Evolutionary conservation across 2,797 vertebrate species (phyloP).

Genomic region (Percopsis omiscomaycus): DNA sequence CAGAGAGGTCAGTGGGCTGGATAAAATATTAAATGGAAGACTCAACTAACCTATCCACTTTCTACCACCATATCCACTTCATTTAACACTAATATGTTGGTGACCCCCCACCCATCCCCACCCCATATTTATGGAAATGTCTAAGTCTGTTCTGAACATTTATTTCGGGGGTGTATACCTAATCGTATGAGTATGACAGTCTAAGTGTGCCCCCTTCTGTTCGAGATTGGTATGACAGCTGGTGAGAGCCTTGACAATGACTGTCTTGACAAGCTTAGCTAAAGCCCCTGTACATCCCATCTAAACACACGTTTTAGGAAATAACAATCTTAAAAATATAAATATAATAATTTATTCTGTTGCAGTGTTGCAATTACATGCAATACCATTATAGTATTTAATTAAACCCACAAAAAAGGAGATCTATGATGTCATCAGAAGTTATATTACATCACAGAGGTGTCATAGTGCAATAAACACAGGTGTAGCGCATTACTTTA

Average conservation of each 20-base stretch:
- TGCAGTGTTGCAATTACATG: too few relatives aligned
- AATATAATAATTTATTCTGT: too few relatives aligned
- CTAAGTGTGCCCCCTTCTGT: conserved; percentile 62
- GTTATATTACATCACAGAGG: too few relatives aligned
- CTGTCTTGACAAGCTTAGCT: too few relatives aligned
- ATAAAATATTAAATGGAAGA: conserved; percentile 26
- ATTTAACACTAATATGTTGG: conserved; percentile 4
- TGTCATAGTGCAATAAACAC: too few relatives aligned
- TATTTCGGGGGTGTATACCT: not conserved
- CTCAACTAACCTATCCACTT: conserved; percentile 11
- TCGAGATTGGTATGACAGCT: conserved; percentile 39
- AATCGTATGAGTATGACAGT: conserved; percentile 25
- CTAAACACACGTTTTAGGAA: too few relatives aligned
- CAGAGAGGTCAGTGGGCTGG: conserved; percentile 39
- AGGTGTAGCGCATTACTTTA: too few relatives aligned
- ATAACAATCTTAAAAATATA: too few relatives aligned
- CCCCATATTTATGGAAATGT: not conserved
- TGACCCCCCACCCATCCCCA: conserved; percentile 2
- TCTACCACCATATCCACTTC: conserved; percentile 18
- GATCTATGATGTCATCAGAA: too few relatives aligned
- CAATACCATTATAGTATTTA: too few relatives aligned
- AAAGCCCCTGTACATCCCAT: too few relatives aligned
- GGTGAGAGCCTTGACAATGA: not conserved
- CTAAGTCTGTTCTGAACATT: not conserved
- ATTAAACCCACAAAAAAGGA: too few relatives aligned